Evolutionary conservation across 2,888 invertebrate genomes (phyloP), one percentile per base, ranked within the genome.

Genomic region (Criorhina ranunculi): DNA sequence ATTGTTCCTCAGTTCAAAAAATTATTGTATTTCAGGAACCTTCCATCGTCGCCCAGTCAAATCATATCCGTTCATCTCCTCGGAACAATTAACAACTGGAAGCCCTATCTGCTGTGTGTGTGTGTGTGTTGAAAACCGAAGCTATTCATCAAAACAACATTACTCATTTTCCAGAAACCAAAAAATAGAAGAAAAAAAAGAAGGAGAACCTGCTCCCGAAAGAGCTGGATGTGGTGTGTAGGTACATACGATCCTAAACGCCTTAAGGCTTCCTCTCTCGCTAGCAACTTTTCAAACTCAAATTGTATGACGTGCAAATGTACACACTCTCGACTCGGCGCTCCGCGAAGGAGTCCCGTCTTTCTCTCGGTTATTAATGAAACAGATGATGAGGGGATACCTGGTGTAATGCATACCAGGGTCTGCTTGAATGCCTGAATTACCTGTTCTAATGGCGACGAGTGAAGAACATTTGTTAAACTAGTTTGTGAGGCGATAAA

Each of bases 61-160:
- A 29, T 60, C 40, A 33, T 24, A 37, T 40, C 9, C n/a, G 5
- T 5, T 31, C 40, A n/a, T 40, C 35, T 53, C 40, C 24, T 24
- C 15, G n/a, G 12, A 69, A 70, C 51, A 81, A 66, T 76, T 81
- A 77, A 40, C 73, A 80, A 15, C 15, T 17, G n/a, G 12, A 15
- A 40, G 31, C 24, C 40, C 2, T 66, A 4, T 4, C 4, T 24
- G 24, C 4, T 24, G 24, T 24, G 24, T 24, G 2, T 24, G 24
- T 24, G 37, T 42, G 55, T 44, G 59, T 60, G 60, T 60, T 60
- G 62, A 8, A 33, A 60, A 67, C 49, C 69, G 46, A 55, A 70
- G 69, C 66, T 59, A 82, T 77, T 72, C 51, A 82, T 82, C 77
- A 82, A 64, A 60, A 53, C 72, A 67, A 78, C 82, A 72, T 77